Base-by-base conservation (phyloP, 2,113 vertebrate species). In the Ranitomeya variabilis region DNA sequence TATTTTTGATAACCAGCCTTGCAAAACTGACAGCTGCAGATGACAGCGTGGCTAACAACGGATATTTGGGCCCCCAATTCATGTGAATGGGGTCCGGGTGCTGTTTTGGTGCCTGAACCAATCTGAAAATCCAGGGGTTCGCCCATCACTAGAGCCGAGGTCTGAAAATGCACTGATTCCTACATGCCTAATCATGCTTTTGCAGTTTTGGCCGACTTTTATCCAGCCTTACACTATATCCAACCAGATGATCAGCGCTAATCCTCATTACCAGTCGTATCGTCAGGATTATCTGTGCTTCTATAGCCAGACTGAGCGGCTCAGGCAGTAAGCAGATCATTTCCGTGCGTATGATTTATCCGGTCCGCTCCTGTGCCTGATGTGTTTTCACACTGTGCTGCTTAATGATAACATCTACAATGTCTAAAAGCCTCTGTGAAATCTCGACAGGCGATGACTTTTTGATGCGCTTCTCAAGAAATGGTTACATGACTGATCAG, bases 391-490 rank as follows among this genome's bases (percentile, higher is more conserved):
- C 60, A 51, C 62, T 66, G 62, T 18, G 18, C 60, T n/a, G 45
- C 37, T 64, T 52, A 83, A 83, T 83, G 45, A 66, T 52, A 66
- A 83, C 81, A 66, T 51, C 60, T 66, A 66, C 81, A 67, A 26
- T 54, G 81, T 45, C 60, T 52, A 52, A 66, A 85, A 85, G 69
- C 67, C 83, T 85, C 67, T 55, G 83, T 73, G 52, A 73, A 85
- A 85, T 71, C 64, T 73, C 23, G 23, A 85, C 23, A 83, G 60
- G n/a, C 37, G 59, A 83, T 76, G 73, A 76, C 31, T 76, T 83
- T 64, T 67, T 67, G 81, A 83, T 66, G 62, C 81, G 1, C 52
- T 67, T 52, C 45, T 66, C 16, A 16, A 31, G 67, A 85, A 71
- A 73, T 73, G 83, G 67, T 64, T 57, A 74, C 51, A 73, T 59